Base-by-base conservation (phyloP, 2,888 invertebrate species). In the Parasteatoda lunata region DNA sequence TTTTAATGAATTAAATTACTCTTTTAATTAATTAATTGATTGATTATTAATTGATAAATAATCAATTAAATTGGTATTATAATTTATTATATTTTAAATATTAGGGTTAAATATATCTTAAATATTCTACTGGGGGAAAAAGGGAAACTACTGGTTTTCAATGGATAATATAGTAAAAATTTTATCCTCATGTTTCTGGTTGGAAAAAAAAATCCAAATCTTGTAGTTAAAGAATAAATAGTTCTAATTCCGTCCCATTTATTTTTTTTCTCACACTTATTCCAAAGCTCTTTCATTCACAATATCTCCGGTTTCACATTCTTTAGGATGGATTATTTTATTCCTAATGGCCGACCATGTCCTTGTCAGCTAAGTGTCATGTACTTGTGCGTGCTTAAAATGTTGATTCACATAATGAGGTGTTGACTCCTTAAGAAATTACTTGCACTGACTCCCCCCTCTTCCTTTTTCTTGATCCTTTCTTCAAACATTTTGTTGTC, bases 341-440 rank as follows among this genome's bases (percentile, higher is more conserved):
- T 59, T 54, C 47, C 45, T 59, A 54, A 73, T 73, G 54, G 54
- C 47, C 30, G 13, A 30, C 11, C 15, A 51, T 52, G 73, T 73
- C 73, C 77, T 77, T 77, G 77, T 68, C 64, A 48, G n/a, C 65
- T 52, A 54, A 79, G 71, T 79, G 79, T 59, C 65, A 5, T 54
- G 70, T 70, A 30, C 59, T 64, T 48, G 72, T 52, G 71, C 64
- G 80, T 73, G 80, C 80, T 80, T 73, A 30, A 65, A 80, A 80
- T 80, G 66, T 66, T 80, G 72, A 64, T 52, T 66, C 80, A 7
- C 5, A 66, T 80, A 80, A 80, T 73, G 80, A 80, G 72, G 79
- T 80, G 72, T 65, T 73, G 80, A 72, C 65, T 80, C n/a, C 65
- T 73, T 8, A 51, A 80, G 72, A 66, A 66, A 66, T 54, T 78